phyloP scores from a whole-genome alignment of 2,113 vertebrate genomes.

The Myrmophylax atrothorax region DNA sequence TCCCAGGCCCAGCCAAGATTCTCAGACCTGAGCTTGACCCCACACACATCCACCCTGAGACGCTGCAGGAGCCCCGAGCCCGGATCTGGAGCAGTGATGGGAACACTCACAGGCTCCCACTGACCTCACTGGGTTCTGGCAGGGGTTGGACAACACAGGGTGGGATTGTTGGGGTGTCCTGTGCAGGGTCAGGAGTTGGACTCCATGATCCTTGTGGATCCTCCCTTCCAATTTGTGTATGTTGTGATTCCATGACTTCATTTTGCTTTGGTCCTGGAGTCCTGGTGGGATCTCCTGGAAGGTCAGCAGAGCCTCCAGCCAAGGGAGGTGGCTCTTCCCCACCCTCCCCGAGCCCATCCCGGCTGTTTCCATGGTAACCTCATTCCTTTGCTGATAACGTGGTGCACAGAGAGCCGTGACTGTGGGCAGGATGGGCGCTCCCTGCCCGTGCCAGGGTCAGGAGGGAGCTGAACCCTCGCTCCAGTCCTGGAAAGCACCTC shows the following conservation, averaged over 20 bases:
- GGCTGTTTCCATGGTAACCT: accelerated
- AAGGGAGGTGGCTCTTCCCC: background rate
- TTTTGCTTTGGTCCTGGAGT: background rate
- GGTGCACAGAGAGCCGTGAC: background rate
- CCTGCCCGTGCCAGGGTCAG: background rate
- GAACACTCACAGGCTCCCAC: accelerated
- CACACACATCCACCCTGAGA: background rate
- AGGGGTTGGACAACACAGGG: accelerated
- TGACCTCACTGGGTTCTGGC: background rate
- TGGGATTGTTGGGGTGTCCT: background rate
- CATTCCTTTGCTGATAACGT: accelerated
- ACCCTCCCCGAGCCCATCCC: background rate
- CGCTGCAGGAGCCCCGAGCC: background rate
- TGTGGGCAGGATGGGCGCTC: background rate
- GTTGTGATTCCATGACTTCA: background rate
- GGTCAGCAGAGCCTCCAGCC: background rate
- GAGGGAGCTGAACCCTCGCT: accelerated
- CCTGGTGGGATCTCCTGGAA: accelerated
- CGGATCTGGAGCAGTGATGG: accelerated
- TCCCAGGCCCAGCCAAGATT: background rate
- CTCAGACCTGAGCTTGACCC: slow-evolving; percentile 31
- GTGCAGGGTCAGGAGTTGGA: background rate
- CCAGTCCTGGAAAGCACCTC: background rate
- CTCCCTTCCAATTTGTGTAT: accelerated
- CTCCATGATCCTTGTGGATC: background rate